phyloP scores from a whole-genome alignment of 2,888 invertebrate genomes.

The Amorpha juglandis region DNA sequence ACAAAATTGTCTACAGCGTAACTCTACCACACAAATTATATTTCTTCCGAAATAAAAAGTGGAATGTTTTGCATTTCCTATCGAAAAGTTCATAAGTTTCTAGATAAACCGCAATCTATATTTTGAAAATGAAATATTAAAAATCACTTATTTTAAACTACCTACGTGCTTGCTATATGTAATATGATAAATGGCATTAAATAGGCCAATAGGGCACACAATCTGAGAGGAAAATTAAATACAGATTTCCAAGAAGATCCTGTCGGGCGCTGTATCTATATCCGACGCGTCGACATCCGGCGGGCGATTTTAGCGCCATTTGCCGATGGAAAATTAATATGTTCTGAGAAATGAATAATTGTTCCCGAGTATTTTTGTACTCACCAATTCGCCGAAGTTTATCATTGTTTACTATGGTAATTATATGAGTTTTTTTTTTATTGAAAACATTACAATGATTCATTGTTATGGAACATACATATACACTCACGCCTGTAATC shows the following conservation, averaged over 20 bases:
- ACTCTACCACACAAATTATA: too few species aligned
- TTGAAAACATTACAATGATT: too few species aligned
- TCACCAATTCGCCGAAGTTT: background rate
- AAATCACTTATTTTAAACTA: background rate
- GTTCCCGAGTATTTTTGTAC: background rate
- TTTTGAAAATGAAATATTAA: too few species aligned
- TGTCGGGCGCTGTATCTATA: slow-evolving; percentile 26
- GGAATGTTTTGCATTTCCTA: too few species aligned
- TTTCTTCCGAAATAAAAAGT: too few species aligned
- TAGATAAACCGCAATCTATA: too few species aligned
- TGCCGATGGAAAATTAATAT: slow-evolving; percentile 12
- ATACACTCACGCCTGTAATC: too few species aligned
- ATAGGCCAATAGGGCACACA: slow-evolving; percentile 15
- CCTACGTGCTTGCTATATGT: background rate
- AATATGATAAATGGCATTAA: slow-evolving; percentile 20
- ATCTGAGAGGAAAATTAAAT: slow-evolving; percentile 28
- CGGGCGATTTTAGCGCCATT: slow-evolving; percentile 6
- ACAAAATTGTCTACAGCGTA: too few species aligned
- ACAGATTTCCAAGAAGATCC: slow-evolving; percentile 28
- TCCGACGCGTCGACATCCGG: slow-evolving; percentile 25
- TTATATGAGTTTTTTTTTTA: too few species aligned
- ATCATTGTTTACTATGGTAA: background rate
- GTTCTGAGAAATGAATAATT: slow-evolving; percentile 9
- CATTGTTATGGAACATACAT: too few species aligned
- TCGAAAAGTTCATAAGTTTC: too few species aligned